Evolutionary conservation across 2,113 vertebrate genomes (phyloP).

Genomic region (Corynorhinus townsendii): DNA sequence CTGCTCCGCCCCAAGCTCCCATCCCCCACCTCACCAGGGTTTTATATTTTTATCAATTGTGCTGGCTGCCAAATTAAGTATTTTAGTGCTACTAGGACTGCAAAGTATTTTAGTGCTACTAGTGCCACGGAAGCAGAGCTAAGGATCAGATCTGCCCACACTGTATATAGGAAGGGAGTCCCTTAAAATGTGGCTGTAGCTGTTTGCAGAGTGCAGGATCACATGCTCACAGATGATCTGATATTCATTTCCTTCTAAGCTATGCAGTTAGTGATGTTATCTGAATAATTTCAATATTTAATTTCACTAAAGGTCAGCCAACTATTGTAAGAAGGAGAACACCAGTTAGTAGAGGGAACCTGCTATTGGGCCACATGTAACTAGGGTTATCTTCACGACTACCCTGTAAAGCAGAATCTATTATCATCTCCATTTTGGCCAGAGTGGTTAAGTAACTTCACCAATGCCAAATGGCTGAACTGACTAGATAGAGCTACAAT

Average conservation of each 20-base stretch:
- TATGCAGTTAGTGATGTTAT: neutral
- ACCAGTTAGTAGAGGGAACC: neutral
- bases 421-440: neutral
- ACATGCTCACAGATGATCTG: neutral
- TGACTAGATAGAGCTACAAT: neutral
- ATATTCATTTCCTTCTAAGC: neutral
- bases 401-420: neutral
- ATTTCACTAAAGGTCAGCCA: neutral
- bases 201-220: neutral
- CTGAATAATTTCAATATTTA: neutral
- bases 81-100: neutral
- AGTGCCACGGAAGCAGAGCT: neutral
- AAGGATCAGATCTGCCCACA: neutral
- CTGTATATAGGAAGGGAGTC: neutral
- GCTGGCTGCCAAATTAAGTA: neutral
- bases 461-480: neutral
- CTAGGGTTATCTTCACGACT: neutral
- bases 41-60: neutral
- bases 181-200: neutral
- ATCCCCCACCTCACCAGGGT: accelerated
- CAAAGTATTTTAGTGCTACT: neutral
- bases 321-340: neutral
- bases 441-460: neutral
- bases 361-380: neutral
- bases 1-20: neutral